A percentile compares a stretch with the other conserved stretches of the same genome.
These are phyloP conservation scores for Drosophila pachea DNA, from an alignment of 1,140 invertebrate genomes.

Conservation along the genomic window DNA sequence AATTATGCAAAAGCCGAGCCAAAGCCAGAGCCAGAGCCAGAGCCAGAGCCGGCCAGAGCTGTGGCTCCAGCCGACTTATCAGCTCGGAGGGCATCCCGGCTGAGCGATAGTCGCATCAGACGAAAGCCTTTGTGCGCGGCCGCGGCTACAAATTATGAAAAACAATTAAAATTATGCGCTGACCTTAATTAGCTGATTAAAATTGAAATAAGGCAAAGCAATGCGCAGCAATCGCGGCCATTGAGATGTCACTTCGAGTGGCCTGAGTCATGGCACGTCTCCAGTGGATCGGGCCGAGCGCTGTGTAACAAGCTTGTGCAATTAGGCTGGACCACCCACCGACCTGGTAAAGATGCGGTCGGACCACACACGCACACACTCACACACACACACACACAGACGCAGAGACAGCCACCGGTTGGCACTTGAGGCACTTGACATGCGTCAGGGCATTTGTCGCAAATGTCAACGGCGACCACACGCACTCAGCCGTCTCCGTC, in stretches of 20 bases:
- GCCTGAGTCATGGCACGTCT: constrained; percentile 24
- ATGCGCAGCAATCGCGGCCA: constrained; percentile 1
- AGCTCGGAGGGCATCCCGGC: neutral
- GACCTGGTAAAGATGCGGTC: constrained; percentile 15
- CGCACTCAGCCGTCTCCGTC: constrained; percentile 22
- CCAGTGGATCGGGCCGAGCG: constrained; percentile 9
- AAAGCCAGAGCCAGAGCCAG: constrained; percentile 22
- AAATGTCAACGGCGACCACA: constrained; percentile 74
- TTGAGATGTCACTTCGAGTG: constrained; percentile 3
- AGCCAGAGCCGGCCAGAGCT: no score
- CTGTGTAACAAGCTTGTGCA: constrained; percentile 44
- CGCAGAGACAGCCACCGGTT: constrained; percentile 10
- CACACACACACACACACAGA: no score
- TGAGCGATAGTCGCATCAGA: constrained; percentile 25
- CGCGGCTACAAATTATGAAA: constrained; percentile 57
- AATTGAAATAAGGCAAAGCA: constrained; percentile 1
- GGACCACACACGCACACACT: constrained; percentile 68
- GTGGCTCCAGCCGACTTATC: no score
- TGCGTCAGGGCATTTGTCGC: constrained; percentile 70
- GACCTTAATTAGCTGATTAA: constrained; percentile 73
- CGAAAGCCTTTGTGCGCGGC: constrained; percentile 53
- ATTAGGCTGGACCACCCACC: constrained; percentile 56
- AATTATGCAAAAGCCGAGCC: constrained; percentile 66
- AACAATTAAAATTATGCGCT: constrained; percentile 67
- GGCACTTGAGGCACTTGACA: constrained; percentile 56